Base-by-base conservation (phyloP, 1,140 invertebrate species). In the Drosophila varians region DNA sequence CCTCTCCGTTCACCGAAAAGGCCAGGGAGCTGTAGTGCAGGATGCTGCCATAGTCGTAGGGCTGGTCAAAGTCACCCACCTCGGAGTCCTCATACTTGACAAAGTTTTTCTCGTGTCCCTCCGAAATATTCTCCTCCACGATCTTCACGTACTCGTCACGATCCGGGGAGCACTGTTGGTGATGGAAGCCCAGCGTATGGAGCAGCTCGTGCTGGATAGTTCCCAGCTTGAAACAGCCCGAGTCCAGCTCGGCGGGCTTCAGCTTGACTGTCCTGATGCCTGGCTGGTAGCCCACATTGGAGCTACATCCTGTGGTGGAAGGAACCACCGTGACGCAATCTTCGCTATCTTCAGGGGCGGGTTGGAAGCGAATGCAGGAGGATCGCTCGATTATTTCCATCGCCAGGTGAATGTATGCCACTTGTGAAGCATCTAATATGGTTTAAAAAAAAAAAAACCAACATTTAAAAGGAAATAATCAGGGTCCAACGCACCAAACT, bases 81-180 rank as follows among this genome's bases (percentile, higher is more conserved):
- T 88, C 91, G 0, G 93, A 91, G 0, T 74, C 91, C 1, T 90
- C 74, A 18, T 80, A 90, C 73, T 93, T 94, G 2, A 91, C 89
- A 70, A 94, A 94, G 66, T 94, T 94, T 18, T 91, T 77, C 61
- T 93, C 92, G 34, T 89, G 92, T 0, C 92, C 93, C 89, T 77
- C 74, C 16, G 93, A 86, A 26, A 96, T 96, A 71, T 96, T 96
- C n/a, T 94, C 92, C 91, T 93, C 94, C 1, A 93, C 73, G 40
- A 96, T 93, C 6, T 90, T 89, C 0, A 96, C 93, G 76, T 93
- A 96, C 1, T 94, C 92, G 77, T 96, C 95, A 49, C 95, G 92
- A 86, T 96, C 94, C 1, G 92, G 90, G 4, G 94, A 92, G 74
- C 94, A 94, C 86, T 96, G 95, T 91, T 96, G 95, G 76, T 96